Evolutionary conservation across 2,888 invertebrate genomes (phyloP).

Genomic region (Ormyrus nitidulus): DNA sequence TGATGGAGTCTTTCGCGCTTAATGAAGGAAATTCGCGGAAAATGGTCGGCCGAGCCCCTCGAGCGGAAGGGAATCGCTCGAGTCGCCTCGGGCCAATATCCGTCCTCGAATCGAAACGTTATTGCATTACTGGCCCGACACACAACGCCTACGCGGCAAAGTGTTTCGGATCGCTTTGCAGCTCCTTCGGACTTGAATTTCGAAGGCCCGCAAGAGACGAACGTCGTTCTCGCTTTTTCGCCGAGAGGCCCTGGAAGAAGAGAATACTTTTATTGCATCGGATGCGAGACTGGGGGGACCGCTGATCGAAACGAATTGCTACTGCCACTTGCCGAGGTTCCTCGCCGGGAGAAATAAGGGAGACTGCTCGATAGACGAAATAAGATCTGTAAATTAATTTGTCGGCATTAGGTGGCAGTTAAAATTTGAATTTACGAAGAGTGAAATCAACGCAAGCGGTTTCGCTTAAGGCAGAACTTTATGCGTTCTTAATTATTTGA

Average conservation of each 20-base stretch:
- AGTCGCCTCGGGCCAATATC: slow-evolving; percentile 70
- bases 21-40: slow-evolving; percentile 53
- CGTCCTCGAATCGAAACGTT: slow-evolving; percentile 74
- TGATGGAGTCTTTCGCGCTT: slow-evolving; percentile 45
- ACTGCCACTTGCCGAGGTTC: neutral
- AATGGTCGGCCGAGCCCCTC: slow-evolving; percentile 20
- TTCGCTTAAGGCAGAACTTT: too few species aligned
- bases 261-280: slow-evolving; percentile 5
- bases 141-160: neutral
- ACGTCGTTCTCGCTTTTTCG: too few species aligned
- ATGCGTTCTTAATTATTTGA: too few species aligned
- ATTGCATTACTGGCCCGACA: slow-evolving; percentile 71
- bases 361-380: too few species aligned
- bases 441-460: too few species aligned
- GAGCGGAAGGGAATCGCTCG: slow-evolving; percentile 37
- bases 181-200: neutral
- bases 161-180: slow-evolving; percentile 1
- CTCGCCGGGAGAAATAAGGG: neutral
- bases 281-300: neutral
- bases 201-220: neutral
- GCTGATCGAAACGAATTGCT: neutral
- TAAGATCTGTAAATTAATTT: too few species aligned
- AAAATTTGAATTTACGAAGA: too few species aligned
- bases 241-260: neutral
- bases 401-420: too few species aligned